These are phyloP conservation scores for Aphis gossypii DNA, from an alignment of 1,140 invertebrate genomes.

Conservation along the genomic window DNA sequence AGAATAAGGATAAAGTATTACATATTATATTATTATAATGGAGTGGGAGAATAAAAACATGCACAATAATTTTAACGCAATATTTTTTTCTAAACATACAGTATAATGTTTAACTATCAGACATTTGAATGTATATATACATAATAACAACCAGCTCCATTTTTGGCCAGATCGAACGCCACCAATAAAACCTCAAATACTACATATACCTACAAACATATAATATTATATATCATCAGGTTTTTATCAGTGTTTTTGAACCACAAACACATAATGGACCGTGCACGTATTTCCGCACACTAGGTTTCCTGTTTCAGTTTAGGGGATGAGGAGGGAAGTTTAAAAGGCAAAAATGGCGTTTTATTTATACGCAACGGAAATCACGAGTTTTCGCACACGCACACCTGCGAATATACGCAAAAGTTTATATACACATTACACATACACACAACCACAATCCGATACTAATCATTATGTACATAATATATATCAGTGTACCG, in stretches of 20 bases:
- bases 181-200: neutral
- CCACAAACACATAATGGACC: constrained; percentile 1
- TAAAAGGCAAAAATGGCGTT: constrained; percentile 17
- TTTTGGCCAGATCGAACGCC: neutral
- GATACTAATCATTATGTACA: neutral
- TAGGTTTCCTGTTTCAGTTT: constrained; percentile 17
- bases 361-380: constrained; percentile 49
- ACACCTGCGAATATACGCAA: neutral
- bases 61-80: neutral
- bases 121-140: too few relatives aligned
- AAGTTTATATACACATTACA: neutral
- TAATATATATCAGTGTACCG: neutral
- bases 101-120: neutral
- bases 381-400: neutral
- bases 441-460: neutral
- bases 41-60: too few relatives aligned
- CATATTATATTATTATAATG: too few relatives aligned
- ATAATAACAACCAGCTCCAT: neutral
- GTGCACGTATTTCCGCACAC: constrained; percentile 30
- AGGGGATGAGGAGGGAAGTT: neutral
- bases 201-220: neutral
- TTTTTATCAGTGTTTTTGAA: constrained; percentile 42
- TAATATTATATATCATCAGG: neutral
- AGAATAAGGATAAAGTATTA: neutral
- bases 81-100: neutral